phyloP scores from a whole-genome alignment of 1,140 invertebrate genomes.

The Drosophila suzukii region DNA sequence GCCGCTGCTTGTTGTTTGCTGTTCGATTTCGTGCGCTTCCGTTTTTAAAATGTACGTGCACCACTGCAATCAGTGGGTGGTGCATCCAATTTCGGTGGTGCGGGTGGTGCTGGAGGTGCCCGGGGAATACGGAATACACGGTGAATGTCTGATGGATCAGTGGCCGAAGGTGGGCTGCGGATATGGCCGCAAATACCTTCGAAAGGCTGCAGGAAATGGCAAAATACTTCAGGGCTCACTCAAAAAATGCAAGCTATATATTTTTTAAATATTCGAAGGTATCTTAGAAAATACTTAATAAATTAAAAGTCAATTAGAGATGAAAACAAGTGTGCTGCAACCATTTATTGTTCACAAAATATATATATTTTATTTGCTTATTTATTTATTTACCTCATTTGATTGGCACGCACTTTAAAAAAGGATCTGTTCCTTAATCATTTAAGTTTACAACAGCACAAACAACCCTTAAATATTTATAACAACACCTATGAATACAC shows the following conservation, averaged over 20 bases:
- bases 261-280: too few relatives aligned
- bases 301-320: too few relatives aligned
- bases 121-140: constrained; percentile 49
- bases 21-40: constrained; percentile 70
- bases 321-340: too few relatives aligned
- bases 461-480: too few relatives aligned
- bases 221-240: constrained; percentile 1
- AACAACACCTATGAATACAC: neutral
- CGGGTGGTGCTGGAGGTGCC: constrained; percentile 5
- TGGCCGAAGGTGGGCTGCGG: constrained; percentile 17
- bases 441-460: too few relatives aligned
- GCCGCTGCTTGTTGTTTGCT: constrained; percentile 66
- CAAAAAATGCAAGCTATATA: neutral
- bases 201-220: constrained; percentile 4
- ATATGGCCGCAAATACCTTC: constrained; percentile 8
- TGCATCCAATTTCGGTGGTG: constrained; percentile 4
- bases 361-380: too few relatives aligned
- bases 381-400: too few relatives aligned
- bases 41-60: constrained; percentile 64
- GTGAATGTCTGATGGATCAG: constrained; percentile 42
- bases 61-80: constrained; percentile 47
- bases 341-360: too few relatives aligned
- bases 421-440: too few relatives aligned
- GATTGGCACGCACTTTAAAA: too few relatives aligned
- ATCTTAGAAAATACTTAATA: too few relatives aligned